Evolutionary conservation across 2,888 invertebrate species (phyloP).

Genomic region (Thymelicus acteon): DNA sequence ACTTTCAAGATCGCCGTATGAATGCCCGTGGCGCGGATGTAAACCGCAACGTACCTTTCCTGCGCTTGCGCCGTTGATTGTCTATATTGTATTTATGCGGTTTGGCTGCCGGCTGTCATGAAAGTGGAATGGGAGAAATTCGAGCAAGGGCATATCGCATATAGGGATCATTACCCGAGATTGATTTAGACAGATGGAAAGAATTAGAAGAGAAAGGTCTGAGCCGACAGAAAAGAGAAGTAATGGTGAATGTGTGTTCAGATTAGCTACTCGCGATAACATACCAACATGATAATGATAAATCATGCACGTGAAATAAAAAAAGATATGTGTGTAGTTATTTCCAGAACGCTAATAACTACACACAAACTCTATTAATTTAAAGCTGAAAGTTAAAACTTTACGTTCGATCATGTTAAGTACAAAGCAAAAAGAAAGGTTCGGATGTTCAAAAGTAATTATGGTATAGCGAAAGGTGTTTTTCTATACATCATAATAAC

Average conservation of each 20-base stretch:
- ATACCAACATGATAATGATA: conserved; percentile 59
- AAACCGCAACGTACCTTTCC: conserved; percentile 69
- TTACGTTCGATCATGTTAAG: conserved; percentile 56
- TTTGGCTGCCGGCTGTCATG: conserved; percentile 47
- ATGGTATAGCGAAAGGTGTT: conserved; percentile 70
- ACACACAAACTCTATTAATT: neutral
- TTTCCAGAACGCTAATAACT: conserved; percentile 5
- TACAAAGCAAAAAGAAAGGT: conserved; percentile 37
- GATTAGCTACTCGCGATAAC: conserved; percentile 58
- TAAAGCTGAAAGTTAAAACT: conserved; percentile 59
- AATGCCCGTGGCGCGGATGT: conserved; percentile 60
- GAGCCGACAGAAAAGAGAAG: conserved; percentile 54
- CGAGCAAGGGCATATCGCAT: conserved; percentile 50
- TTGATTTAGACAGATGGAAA: conserved; percentile 61
- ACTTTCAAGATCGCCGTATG: conserved; percentile 67
- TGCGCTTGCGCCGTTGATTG: conserved; percentile 52
- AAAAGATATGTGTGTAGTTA: neutral
- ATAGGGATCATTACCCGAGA: conserved; percentile 56
- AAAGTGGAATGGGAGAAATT: conserved; percentile 58
- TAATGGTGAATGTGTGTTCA: conserved; percentile 56
- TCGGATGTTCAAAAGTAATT: conserved; percentile 57
- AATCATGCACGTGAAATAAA: conserved; percentile 47
- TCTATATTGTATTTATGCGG: conserved; percentile 51
- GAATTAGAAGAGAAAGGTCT: conserved; percentile 56
- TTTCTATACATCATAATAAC: conserved; percentile 68